These are phyloP conservation scores for Cyanoramphus novaezelandiae DNA, from an alignment of 2,113 vertebrate genomes.

Conservation along the genomic window DNA sequence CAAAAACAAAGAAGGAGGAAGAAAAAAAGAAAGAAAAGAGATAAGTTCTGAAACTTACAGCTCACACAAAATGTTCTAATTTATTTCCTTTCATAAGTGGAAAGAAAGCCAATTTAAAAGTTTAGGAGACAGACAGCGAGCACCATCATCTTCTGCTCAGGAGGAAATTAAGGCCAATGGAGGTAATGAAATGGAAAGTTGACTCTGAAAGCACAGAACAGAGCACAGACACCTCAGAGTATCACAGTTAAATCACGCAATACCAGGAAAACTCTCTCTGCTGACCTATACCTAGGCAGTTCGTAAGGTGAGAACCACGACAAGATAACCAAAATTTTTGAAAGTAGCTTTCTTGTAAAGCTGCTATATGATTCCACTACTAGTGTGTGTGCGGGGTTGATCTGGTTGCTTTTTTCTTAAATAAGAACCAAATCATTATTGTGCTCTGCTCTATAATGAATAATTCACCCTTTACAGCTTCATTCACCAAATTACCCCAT, in stretches of 20 bases:
- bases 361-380: background rate
- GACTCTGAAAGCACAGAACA: background rate
- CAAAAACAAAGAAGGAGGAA: background rate
- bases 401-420: background rate
- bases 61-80: background rate
- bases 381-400: background rate
- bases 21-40: background rate
- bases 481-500: background rate
- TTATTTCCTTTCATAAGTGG: background rate
- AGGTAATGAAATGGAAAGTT: background rate
- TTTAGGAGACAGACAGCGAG: background rate
- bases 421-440: background rate
- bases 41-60: background rate
- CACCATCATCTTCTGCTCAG: background rate
- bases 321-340: background rate
- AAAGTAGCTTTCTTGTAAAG: background rate
- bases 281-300: background rate
- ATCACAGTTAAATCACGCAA: background rate
- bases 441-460: background rate
- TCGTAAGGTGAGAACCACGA: background rate
- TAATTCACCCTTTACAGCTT: background rate
- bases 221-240: background rate
- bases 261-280: background rate
- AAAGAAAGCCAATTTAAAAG: slow-evolving; percentile 3
- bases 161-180: slow-evolving; percentile 8